Evolutionary conservation across 1,140 invertebrate genomes (phyloP).

Genomic region (Berghia stephanieae): DNA sequence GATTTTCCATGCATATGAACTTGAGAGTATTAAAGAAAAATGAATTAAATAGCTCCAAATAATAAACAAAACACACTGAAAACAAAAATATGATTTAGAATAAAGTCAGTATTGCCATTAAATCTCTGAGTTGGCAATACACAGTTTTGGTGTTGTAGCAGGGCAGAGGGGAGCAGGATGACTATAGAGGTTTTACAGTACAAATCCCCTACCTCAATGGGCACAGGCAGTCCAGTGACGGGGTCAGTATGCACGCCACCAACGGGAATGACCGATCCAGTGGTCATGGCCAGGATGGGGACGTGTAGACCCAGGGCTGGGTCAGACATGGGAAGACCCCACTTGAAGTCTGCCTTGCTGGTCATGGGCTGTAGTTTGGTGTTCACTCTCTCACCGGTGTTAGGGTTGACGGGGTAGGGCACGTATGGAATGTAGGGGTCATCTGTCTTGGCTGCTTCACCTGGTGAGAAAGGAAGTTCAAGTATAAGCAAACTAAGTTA

Average conservation of each 20-base stretch:
- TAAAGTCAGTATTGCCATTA: no score
- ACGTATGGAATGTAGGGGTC: slow-evolving; percentile 60
- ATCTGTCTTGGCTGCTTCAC: slow-evolving; percentile 52
- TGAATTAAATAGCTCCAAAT: no score
- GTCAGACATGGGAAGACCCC: slow-evolving; percentile 56
- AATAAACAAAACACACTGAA: no score
- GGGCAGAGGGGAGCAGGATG: no score
- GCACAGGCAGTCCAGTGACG: slow-evolving; percentile 56
- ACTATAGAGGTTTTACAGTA: no score
- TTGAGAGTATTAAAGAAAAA: no score
- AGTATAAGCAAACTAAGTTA: neutral
- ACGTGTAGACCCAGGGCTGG: slow-evolving; percentile 59
- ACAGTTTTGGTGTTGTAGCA: neutral
- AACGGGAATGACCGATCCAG: slow-evolving; percentile 58
- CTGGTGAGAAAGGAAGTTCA: slow-evolving; percentile 25
- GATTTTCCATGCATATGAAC: no score
- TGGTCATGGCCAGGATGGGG: slow-evolving; percentile 60
- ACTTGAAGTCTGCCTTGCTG: slow-evolving; percentile 52
- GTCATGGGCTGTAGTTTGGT: slow-evolving; percentile 55
- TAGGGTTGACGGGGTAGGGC: slow-evolving; percentile 52
- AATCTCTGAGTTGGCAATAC: neutral
- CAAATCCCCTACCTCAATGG: slow-evolving; percentile 50
- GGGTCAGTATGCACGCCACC: slow-evolving; percentile 60
- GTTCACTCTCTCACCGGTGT: slow-evolving; percentile 44
- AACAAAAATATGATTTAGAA: no score